Base-by-base conservation (phyloP, 2,888 invertebrate genomes). In the Erebia palarica region DNA sequence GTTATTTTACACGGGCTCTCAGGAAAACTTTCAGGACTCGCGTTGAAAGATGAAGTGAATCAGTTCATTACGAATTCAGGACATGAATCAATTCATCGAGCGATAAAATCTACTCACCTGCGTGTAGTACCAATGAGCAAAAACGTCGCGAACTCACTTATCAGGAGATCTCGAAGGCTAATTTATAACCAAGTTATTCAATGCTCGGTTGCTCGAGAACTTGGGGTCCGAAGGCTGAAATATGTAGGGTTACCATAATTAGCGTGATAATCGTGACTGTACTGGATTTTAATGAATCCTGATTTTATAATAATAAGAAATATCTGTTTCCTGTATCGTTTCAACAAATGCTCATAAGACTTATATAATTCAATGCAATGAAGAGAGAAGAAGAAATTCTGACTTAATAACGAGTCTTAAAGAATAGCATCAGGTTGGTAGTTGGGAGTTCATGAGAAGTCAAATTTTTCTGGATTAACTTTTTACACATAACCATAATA, bases 131-230 rank as follows among this genome's bases (percentile, higher is more conserved):
- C 76, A 78, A 84, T 81, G 83, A 84, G 86, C 87, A 89, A 89
- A 89, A 90, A 86, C 86, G 78, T 80, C 77, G 80, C 79, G 84
- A 86, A 86, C 86, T 86, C 85, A 87, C 88, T 90, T 91, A 91
- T 91, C 92, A 85, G 83, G 81, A 81, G 85, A 91, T 91, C 90
- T 87, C 81, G 80, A 77, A 82, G 83, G 84, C 82, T 91, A 92
- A 92, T 92, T 92, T 92, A 90, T 91, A 90, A 89, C 85, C 82
- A 87, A 90, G 90, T 90, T 88, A 90, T 88, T 89, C 89, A 89
- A 88, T 85, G 86, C 86, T 89, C 85, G 84, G 87, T 85, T 86
- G 84, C 86, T 84, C 81, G 82, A 78, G 82, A 80, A 82, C 82
- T 68, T 82, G 78, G 76, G 80, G 76, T 78, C 81, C 81, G 77